A percentile compares a stretch with the other conserved stretches of the same genome.
These are phyloP conservation scores for Trichomalopsis sarcophagae DNA, from an alignment of 1,140 invertebrate genomes.

Conservation along the genomic window DNA sequence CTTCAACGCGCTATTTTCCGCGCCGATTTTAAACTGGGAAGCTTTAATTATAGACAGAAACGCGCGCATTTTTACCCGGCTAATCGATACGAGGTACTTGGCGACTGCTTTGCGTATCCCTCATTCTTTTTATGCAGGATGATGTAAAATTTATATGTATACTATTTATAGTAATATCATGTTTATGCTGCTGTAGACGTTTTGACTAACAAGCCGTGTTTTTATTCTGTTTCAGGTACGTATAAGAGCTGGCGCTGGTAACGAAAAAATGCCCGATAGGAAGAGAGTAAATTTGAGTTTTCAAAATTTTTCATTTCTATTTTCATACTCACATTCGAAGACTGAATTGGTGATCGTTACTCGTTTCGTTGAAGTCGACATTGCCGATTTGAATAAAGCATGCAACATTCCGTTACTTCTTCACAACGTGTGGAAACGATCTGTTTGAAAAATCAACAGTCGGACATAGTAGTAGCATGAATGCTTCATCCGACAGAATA, in stretches of 20 bases:
- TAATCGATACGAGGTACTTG: background rate
- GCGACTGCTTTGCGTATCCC: background rate
- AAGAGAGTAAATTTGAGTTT: background rate
- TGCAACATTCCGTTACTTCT: too few species aligned
- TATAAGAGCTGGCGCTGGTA: background rate
- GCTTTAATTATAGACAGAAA: background rate
- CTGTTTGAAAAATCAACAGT: too few species aligned
- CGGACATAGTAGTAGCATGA: too few species aligned
- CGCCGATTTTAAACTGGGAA: background rate
- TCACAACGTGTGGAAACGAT: too few species aligned
- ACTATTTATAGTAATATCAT: background rate
- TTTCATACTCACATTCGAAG: background rate
- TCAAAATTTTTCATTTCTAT: background rate
- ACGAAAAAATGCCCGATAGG: background rate
- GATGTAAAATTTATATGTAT: background rate
- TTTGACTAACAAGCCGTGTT: background rate
- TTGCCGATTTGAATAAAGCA: too few species aligned
- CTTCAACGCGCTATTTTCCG: background rate
- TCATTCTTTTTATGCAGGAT: too few species aligned
- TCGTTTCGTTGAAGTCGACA: too few species aligned
- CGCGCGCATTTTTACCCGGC: background rate
- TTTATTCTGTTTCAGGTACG: conserved; percentile 18
- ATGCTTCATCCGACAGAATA: too few species aligned
- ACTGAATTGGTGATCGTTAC: too few species aligned
- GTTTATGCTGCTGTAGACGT: background rate